A percentile compares a stretch with the other conserved stretches of the same genome.
These are phyloP conservation scores for Xiphophorus hellerii DNA, from an alignment of 2,113 vertebrate genomes.

Conservation along the genomic window DNA sequence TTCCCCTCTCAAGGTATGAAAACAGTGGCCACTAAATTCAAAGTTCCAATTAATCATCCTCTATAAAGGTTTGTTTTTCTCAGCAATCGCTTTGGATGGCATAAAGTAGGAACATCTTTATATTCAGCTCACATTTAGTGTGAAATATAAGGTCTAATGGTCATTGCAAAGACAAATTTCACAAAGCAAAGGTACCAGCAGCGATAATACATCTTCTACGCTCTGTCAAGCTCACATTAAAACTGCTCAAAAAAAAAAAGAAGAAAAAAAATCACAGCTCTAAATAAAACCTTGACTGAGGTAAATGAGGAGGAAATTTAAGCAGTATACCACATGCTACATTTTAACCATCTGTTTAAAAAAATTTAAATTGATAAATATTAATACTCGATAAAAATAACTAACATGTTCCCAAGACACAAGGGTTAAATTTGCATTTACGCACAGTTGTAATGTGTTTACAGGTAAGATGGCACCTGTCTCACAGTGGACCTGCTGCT, in stretches of 20 bases:
- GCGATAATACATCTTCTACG: constrained; percentile 66
- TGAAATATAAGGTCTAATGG: constrained; percentile 56
- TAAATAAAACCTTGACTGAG: constrained; percentile 35
- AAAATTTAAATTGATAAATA: constrained; percentile 36
- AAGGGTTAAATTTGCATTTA: constrained; percentile 44
- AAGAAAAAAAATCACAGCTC: constrained; percentile 52
- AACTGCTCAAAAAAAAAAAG: constrained; percentile 47
- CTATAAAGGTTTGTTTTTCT: constrained; percentile 57
- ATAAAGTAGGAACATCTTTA: constrained; percentile 49
- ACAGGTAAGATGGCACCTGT: constrained; percentile 66
- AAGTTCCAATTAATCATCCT: constrained; percentile 68
- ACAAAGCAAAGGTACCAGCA: constrained; percentile 55
- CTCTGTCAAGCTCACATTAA: constrained; percentile 66
- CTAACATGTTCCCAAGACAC: background rate
- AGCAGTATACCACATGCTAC: constrained; percentile 16
- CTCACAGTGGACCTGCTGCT: constrained; percentile 61
- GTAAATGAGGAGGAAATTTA: constrained; percentile 33
- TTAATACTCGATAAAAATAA: constrained; percentile 13
- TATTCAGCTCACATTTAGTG: constrained; percentile 63
- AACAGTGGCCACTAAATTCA: constrained; percentile 52
- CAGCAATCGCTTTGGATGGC: constrained; percentile 48
- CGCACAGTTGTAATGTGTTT: constrained; percentile 63
- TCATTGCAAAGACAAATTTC: constrained; percentile 68
- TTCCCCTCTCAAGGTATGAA: constrained; percentile 36
- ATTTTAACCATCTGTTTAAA: constrained; percentile 13